Conservation (phyloP, 1,140 invertebrate species). For the Apis mellifera region Amel_HAv3.1 CM009935.2:119001-119500, state of each 20-base stretch:
- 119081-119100: too few relatives aligned
- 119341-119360: constrained; percentile 13
- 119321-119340: constrained; percentile 34
- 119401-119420: not conserved
- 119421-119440: not conserved
- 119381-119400: constrained; percentile 15
- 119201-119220: not conserved
- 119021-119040: too few relatives aligned
- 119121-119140: too few relatives aligned
- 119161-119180: too few relatives aligned
- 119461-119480: too few relatives aligned
- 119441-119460: too few relatives aligned
- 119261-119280: constrained; percentile 43
- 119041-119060: too few relatives aligned
- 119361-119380: constrained; percentile 34
- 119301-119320: constrained; percentile 16
- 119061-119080: too few relatives aligned
- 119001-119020: too few relatives aligned
- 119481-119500: too few relatives aligned
- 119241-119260: constrained; percentile 22
- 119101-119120: too few relatives aligned
- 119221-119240: not conserved
- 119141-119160: too few relatives aligned
- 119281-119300: constrained; percentile 3
- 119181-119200: not conserved